phyloP scores from a whole-genome alignment of 2,113 vertebrate species.

The Albula glossodonta region DNA sequence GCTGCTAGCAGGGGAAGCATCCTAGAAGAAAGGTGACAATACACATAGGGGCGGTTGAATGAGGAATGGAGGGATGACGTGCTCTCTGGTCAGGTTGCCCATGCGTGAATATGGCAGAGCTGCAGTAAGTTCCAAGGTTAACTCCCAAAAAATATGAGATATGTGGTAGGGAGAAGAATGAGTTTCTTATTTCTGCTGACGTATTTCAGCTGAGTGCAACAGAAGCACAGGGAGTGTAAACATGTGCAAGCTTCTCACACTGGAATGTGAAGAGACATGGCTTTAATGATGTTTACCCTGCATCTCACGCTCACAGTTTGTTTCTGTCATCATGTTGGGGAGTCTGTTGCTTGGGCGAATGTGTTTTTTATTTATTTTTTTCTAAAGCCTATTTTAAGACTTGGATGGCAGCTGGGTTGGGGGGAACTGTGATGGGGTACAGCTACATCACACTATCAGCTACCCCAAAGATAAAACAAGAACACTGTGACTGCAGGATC shows the following conservation, averaged over 20 bases:
- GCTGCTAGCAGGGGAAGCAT: not conserved
- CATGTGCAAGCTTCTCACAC: not conserved
- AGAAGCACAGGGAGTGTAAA: not conserved
- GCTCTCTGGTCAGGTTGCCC: not conserved
- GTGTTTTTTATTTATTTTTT: not conserved
- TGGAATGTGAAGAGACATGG: not conserved
- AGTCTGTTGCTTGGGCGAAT: not conserved
- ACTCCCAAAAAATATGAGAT: no score
- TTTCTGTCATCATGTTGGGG: not conserved
- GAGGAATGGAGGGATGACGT: not conserved
- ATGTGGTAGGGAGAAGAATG: not conserved
- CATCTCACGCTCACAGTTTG: not conserved
- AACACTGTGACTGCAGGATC: not conserved
- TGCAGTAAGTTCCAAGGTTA: not conserved
- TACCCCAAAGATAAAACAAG: not conserved
- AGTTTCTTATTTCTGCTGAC: not conserved
- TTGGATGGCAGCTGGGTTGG: not conserved
- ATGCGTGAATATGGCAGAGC: not conserved
- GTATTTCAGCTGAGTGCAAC: not conserved
- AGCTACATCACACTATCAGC: not conserved
- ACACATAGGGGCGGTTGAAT: not conserved
- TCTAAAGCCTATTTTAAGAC: not conserved
- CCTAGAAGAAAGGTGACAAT: not conserved
- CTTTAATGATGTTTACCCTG: not conserved
- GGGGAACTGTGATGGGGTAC: not conserved